Evolutionary conservation across 2,888 invertebrate genomes (phyloP).

Genomic region (Yponomeuta cagnagella): DNA sequence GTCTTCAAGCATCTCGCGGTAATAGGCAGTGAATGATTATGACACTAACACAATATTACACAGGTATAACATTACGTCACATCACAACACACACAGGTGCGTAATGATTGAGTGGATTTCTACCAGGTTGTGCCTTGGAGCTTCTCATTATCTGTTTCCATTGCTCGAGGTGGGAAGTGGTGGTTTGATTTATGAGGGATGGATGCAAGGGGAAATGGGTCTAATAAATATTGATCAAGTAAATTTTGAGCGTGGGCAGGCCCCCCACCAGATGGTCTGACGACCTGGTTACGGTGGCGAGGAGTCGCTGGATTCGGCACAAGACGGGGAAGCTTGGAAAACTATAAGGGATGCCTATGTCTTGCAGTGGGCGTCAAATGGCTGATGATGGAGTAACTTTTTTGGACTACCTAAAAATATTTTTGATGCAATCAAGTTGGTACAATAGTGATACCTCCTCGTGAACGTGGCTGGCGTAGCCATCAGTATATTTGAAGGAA

Average conservation of each 20-base stretch:
- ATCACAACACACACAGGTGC: not conserved
- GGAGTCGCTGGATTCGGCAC: too few relatives aligned
- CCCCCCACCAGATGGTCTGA: too few relatives aligned
- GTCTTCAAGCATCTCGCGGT: not conserved
- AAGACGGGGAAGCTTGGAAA: too few relatives aligned
- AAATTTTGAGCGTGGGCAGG: too few relatives aligned
- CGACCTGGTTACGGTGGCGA: too few relatives aligned
- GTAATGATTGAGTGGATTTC: slow-evolving; percentile 2
- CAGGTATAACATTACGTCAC: slow-evolving; percentile 2
- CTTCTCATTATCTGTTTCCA: not conserved
- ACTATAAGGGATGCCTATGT: too few relatives aligned
- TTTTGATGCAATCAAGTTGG: not conserved
- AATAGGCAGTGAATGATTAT: not conserved
- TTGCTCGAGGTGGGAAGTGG: not conserved
- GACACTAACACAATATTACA: not conserved
- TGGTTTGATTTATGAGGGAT: not conserved
- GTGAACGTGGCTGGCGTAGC: too few relatives aligned
- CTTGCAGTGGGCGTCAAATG: too few relatives aligned
- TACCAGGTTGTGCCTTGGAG: not conserved
- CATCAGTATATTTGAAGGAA: too few relatives aligned
- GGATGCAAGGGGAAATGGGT: not conserved
- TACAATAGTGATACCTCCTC: too few relatives aligned
- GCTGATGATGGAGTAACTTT: too few relatives aligned
- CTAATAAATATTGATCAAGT: not conserved
- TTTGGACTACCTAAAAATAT: not conserved